These are phyloP conservation scores for Lateolabrax maculatus DNA, from an alignment of 2,797 vertebrate species.

Conservation along the genomic window DNA sequence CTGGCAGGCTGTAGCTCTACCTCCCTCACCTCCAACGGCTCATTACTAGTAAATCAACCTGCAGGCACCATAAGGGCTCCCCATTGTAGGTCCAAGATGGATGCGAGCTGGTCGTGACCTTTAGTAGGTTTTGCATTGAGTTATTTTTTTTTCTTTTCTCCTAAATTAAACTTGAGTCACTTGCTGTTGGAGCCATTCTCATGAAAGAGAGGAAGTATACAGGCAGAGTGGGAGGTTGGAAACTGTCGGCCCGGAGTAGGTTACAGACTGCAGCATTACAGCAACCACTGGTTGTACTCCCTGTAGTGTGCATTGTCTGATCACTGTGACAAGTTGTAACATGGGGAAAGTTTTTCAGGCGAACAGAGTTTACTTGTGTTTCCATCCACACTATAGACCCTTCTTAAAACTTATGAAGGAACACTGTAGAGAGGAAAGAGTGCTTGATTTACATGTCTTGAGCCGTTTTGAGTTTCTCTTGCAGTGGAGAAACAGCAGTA, in stretches of 20 bases:
- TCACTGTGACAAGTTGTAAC: constrained; percentile 48
- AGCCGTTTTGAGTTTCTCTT: constrained; percentile 32
- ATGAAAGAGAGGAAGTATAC: constrained; percentile 30
- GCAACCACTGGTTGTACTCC: constrained; percentile 43
- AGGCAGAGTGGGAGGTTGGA: constrained; percentile 15
- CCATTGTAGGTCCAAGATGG: constrained; percentile 52
- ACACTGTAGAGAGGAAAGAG: constrained; percentile 13
- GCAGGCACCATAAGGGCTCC: constrained; percentile 32
- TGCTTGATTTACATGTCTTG: constrained; percentile 59
- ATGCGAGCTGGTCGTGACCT: constrained; percentile 63
- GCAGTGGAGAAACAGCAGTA: constrained; percentile 33
- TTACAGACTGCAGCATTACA: constrained; percentile 27
- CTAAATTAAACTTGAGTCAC: constrained; percentile 37
- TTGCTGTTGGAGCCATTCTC: constrained; percentile 22
- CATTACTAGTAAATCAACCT: constrained; percentile 66
- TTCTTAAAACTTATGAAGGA: constrained; percentile 30
- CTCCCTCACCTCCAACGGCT: constrained; percentile 50
- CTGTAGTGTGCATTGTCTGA: constrained; percentile 39
- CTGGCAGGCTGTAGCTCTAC: constrained; percentile 43
- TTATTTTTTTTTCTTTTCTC: constrained; percentile 7
- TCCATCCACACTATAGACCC: constrained; percentile 15
- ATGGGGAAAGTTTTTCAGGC: constrained; percentile 40
- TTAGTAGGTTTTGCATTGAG: constrained; percentile 61
- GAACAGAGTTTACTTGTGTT: constrained; percentile 39
- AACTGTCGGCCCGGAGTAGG: constrained; percentile 33